These are phyloP conservation scores for Cepaea hortensis DNA, from an alignment of 2,888 invertebrate genomes.

Conservation along the genomic window DNA sequence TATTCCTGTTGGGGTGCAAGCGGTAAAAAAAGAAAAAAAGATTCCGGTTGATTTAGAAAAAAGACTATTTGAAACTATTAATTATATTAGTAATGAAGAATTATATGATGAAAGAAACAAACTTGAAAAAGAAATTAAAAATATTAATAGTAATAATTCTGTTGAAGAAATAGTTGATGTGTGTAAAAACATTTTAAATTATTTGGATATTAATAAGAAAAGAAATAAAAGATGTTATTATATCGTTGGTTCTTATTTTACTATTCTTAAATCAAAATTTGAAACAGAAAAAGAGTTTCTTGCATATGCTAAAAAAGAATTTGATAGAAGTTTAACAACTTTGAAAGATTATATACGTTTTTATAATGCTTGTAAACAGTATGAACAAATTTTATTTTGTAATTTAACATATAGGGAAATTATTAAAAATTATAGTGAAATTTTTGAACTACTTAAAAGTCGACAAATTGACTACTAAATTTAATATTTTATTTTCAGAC, in stretches of 20 bases:
- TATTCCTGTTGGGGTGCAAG: not conserved
- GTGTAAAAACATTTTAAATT: not conserved
- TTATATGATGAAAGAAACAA: not conserved
- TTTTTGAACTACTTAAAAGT: not conserved
- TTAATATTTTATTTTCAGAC: not conserved
- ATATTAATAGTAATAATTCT: too few relatives aligned
- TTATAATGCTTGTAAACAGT: not conserved
- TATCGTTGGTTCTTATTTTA: not conserved
- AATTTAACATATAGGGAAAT: slow-evolving; percentile 12
- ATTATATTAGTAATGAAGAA: not conserved
- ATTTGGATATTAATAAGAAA: not conserved
- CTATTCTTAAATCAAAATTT: slow-evolving; percentile 8
- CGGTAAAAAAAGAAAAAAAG: not conserved
- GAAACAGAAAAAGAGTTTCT: not conserved
- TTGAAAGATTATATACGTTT: not conserved
- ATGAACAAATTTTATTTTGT: not conserved
- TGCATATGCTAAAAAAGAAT: not conserved
- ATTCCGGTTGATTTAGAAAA: not conserved
- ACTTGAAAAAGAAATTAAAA: not conserved
- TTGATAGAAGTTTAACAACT: not conserved
- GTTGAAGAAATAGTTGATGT: not conserved
- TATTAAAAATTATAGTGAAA: not conserved
- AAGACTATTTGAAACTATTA: not conserved
- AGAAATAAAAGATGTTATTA: slow-evolving; percentile 5
- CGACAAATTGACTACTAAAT: not conserved